These are phyloP conservation scores for Hirundichthys speculiger DNA, from an alignment of 2,113 vertebrate genomes.

Conservation along the genomic window DNA sequence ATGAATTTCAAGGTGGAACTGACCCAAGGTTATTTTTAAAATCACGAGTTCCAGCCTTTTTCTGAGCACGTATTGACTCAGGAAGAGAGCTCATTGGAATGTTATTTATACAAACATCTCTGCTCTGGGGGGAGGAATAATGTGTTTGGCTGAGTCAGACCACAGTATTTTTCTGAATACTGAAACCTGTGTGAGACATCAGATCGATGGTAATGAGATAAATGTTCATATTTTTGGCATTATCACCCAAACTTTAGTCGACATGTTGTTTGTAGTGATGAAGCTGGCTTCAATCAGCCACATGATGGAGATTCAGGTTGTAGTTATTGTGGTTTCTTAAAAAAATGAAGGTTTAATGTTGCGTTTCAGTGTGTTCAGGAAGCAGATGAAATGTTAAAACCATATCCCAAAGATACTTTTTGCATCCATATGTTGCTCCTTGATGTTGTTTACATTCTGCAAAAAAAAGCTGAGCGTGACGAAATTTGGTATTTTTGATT, in stretches of 20 bases:
- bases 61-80: conserved; percentile 67
- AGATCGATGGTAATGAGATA: not conserved
- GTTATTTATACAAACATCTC: conserved; percentile 72
- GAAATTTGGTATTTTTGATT: not conserved
- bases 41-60: conserved; percentile 51
- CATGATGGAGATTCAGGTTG: conserved; percentile 17
- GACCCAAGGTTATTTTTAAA: conserved; percentile 58
- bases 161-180: conserved; percentile 27
- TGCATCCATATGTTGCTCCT: too few species aligned
- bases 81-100: conserved; percentile 69
- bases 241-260: conserved; percentile 7
- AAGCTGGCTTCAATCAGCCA: conserved; percentile 4
- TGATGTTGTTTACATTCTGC: too few species aligned
- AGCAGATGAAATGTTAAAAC: too few species aligned
- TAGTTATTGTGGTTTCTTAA: conserved; percentile 1
- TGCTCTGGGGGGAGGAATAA: conserved; percentile 43
- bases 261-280: not conserved
- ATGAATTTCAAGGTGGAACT: conserved; percentile 47
- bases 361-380: conserved; percentile 4
- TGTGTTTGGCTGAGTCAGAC: too few species aligned
- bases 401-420: too few species aligned
- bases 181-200: not conserved
- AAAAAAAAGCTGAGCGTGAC: not conserved
- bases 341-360: not conserved
- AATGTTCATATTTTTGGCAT: not conserved